Base-by-base conservation (phyloP, 2,888 invertebrate species). In the Caenorhabditis sinica region DNA sequence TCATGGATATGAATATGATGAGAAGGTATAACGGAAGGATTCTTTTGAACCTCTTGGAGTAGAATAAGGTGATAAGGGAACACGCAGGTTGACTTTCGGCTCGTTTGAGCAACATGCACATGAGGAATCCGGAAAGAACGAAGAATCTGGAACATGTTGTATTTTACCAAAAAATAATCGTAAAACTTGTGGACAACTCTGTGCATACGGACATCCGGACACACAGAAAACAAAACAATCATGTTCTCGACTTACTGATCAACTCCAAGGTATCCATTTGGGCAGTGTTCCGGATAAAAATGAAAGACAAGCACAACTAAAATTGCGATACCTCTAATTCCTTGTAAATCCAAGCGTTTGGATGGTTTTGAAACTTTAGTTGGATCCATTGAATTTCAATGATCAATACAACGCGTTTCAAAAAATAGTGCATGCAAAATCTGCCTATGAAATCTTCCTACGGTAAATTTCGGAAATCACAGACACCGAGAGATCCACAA, bases 251-350 rank as follows among this genome's bases (percentile, higher is more conserved):
- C 82, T 63, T 65, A 75, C 75, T 75, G 74, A 71, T 82, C 75
- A 23, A 82, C 82, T 23, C 82, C 82, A 2, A 82, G 43, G 56
- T 82, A 82, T 40, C 82, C 82, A 69, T 82, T 82, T 2, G 82
- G 82, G 28, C 68, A 66, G 20, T 63, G 17, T 6, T 61, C 13
- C 2, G 82, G 82, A 20, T 56, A 75, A 51, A 82, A 82, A 40
- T 82, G 82, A 61, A 82, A 82, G n/a, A 69, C 69, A 15, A 82
- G 61, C 2, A 82, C 82, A 13, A 56, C 53, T 23, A 82, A n/a
- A 40, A 82, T 82, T n/a, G 82, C 82, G 30, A 74, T 15, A 8
- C 56, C 82, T 17, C 82, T 61, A 13, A 75, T 61, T 23, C 82
- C 82, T 74, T 82, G 82, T 1, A 82, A 36, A 17, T 82, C 82